phyloP scores from a whole-genome alignment of 2,797 vertebrate genomes.

The Eospalax fontanierii region DNA sequence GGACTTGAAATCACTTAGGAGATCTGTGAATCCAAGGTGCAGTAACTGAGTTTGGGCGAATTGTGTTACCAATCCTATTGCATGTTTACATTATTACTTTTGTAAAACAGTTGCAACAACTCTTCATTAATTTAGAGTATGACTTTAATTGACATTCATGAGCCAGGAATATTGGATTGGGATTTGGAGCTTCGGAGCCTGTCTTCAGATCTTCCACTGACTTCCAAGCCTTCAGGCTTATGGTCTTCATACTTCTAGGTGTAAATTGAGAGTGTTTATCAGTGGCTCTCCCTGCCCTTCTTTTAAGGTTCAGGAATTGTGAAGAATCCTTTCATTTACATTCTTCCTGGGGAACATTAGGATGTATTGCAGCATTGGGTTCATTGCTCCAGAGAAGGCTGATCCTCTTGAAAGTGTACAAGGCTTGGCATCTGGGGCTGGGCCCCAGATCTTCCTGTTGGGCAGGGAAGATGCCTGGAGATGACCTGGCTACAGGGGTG shows the following conservation, averaged over 20 bases:
- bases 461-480: neutral
- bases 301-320: conserved; percentile 4
- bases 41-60: neutral
- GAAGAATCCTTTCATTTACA: neutral
- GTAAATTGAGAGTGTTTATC: conserved; percentile 10
- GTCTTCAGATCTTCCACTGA: neutral
- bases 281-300: neutral
- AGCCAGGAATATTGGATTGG: neutral
- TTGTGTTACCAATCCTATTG: neutral
- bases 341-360: neutral
- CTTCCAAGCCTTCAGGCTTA: neutral
- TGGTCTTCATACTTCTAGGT: neutral
- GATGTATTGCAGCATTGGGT: neutral
- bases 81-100: conserved; percentile 13
- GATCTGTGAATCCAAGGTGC: neutral
- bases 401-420: neutral
- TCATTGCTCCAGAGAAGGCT: neutral
- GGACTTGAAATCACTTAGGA: conserved; percentile 14
- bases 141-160: conserved; percentile 32
- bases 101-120: conserved; percentile 20
- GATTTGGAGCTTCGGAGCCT: neutral
- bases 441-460: neutral
- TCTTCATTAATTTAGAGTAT: conserved; percentile 50
- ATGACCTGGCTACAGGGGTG: neutral
- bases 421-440: neutral